Evolutionary conservation across 2,113 vertebrate genomes (phyloP), one percentile per base, ranked within the genome.

Genomic region (Xenotilapia leptura): DNA sequence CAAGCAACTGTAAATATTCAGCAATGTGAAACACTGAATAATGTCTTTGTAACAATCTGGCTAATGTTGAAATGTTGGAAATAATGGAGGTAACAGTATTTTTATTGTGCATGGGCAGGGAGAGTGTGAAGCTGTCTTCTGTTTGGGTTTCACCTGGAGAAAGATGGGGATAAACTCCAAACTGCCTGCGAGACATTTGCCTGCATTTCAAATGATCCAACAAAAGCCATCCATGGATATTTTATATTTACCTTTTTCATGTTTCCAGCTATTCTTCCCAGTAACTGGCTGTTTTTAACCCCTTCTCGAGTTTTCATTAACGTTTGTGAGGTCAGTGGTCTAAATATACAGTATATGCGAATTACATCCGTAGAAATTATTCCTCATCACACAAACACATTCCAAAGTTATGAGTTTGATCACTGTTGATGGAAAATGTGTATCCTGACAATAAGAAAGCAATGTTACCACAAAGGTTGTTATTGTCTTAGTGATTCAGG

Each of bases 1-100:
- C 89, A 58, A 86, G 81, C 21, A 75, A 75, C 31, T 96, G 95
- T 96, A 94, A 94, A 95, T 94, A 93, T 84, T 38, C 73, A 79
- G 88, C 85, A 85, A 87, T 91, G 92, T 92, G 95, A 68, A 89
- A 95, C 90, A 86, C 90, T 82, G 79, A 90, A 79, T 92, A 26
- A 83, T 85, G 92, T 93, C 89, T 95, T 95, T 95, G 91, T 95
- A 94, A 88, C 68, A 77, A 84, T 86, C 79, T 70, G 88, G 88
- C 83, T 87, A 79, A 85, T 21, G 80, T 90, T 73, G 86, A 85
- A 79, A 73, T 73, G 49, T 84, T 83, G 75, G 31, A 82, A 80
- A 36, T 85, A 13, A 33, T 79, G 55, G 10, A 79, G 54, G 36
- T 77, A 6, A 84, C 11, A 2, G 80, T 90, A 55, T 86, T 86